Percentiles rank a stretch among this genome's conserved stretches.
These are phyloP conservation scores for Chymomyza amoena DNA, from an alignment of 2,888 invertebrate species.

Conservation along the genomic window DNA sequence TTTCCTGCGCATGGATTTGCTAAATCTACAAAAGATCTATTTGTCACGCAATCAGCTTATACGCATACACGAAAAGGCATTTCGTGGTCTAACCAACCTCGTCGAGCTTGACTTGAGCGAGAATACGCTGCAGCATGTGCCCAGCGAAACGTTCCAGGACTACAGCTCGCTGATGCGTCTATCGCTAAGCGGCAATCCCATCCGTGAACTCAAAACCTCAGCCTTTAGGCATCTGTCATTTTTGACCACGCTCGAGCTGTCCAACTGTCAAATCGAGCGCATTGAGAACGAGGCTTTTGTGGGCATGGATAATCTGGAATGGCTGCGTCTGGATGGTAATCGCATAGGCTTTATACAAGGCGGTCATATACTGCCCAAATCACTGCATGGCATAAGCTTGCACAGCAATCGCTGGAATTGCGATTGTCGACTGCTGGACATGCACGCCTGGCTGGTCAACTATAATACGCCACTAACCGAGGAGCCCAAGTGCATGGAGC, in stretches of 20 bases:
- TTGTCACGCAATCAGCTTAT: conserved; percentile 88
- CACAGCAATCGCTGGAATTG: conserved; percentile 94
- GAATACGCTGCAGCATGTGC: conserved; percentile 88
- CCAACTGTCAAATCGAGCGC: conserved; percentile 87
- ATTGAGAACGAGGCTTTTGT: conserved; percentile 90
- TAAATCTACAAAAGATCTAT: conserved; percentile 93
- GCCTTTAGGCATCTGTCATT: conserved; percentile 87
- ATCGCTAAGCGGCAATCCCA: conserved; percentile 89
- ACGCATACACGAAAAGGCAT: conserved; percentile 88
- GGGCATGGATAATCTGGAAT: conserved; percentile 89
- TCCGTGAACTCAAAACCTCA: conserved; percentile 84
- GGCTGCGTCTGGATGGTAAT: conserved; percentile 91
- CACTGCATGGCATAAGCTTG: conserved; percentile 88
- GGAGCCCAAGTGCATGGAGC: conserved; percentile 88
- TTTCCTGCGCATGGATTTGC: conserved; percentile 87
- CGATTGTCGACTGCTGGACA: conserved; percentile 88
- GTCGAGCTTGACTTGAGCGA: conserved; percentile 93
- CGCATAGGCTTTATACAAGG: conserved; percentile 86
- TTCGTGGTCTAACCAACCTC: conserved; percentile 90
- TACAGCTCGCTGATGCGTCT: conserved; percentile 91
- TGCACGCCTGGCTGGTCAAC: conserved; percentile 88
- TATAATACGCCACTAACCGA: conserved; percentile 88
- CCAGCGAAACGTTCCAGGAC: conserved; percentile 88
- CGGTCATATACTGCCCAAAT: conserved; percentile 85
- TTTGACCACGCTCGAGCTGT: conserved; percentile 89